Evolutionary conservation across 2,113 vertebrate genomes (phyloP), one percentile per base, ranked within the genome.

Genomic region (Acrocephalus arundinaceus): DNA sequence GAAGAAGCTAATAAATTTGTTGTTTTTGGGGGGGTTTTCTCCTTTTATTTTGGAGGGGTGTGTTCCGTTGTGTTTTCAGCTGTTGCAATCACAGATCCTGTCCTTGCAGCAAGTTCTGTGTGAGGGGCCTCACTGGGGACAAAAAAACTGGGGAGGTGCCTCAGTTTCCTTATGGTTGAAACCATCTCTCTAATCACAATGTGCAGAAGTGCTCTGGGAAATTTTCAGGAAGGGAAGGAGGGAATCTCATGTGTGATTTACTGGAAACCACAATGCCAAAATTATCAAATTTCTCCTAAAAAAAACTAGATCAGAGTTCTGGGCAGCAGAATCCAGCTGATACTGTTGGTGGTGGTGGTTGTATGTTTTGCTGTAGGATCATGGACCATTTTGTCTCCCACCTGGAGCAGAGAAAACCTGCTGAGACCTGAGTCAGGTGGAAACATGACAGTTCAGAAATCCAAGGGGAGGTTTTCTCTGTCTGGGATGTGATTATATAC

Each of bases 51-150:
- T 68, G 52, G 21, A 89, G 19, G 13, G 6, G 8, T 59, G 52
- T 84, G 79, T 81, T 92, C 15, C 61, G 87, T 92, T 89, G 65
- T 94, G 61, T 89, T 92, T 76, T 92, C 96, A 94, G 80, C 86
- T 92, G 93, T 51, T 86, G 63, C 87, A 57, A 89, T 86, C 81
- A 84, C 35, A 84, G 39, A 39, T 88, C 17, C 43, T 59, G 39
- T 76, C 28, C 14, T 82, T 77, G 37, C 31, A 6, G 35, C 0
- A 13, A 76, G 22, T 33, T 82, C 54, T 17, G 7, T 21, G 16
- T 22, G 13, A 85, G 54, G 4, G 41, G 9, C 66, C 92, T 93
- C 54, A 28, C 0, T 2, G 1, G 31, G 57, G 46, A 43, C 37
- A 75, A 87, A 17, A 41, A 30, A 45, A 6, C 11, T 67, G 20